phyloP scores from a whole-genome alignment of 2,888 invertebrate species.

The Crioceris asparagi region DNA sequence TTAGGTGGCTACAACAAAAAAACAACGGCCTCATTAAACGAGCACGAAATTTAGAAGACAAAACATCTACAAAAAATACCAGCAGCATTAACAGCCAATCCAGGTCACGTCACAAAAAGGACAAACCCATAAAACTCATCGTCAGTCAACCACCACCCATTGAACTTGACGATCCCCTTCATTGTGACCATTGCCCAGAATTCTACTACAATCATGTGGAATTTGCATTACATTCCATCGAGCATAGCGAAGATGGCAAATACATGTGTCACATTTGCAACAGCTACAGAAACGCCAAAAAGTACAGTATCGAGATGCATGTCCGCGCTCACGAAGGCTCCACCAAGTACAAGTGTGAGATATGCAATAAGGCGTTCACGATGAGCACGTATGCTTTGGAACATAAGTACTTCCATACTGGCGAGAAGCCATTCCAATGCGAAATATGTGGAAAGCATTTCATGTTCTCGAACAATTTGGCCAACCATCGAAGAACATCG shows the following conservation, averaged over 20 bases:
- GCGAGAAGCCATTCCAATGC: constrained; percentile 42
- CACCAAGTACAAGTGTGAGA: constrained; percentile 34
- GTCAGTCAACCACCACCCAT: constrained; percentile 21
- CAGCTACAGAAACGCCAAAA: constrained; percentile 28
- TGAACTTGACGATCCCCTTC: constrained; percentile 34
- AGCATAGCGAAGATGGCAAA: constrained; percentile 26
- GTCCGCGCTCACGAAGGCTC: constrained; percentile 38
- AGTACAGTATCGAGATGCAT: constrained; percentile 36
- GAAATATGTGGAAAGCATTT: constrained; percentile 44
- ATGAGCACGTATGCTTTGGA: constrained; percentile 30
- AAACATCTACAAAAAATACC: constrained; percentile 10
- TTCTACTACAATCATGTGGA: constrained; percentile 38
- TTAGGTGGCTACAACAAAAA: no score
- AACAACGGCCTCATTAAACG: no score
- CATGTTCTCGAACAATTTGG: constrained; percentile 41
- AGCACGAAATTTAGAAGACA: constrained; percentile 8
- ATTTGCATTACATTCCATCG: constrained; percentile 29
- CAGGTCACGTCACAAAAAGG: constrained; percentile 12
- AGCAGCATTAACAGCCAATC: no score
- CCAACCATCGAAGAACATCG: constrained; percentile 38
- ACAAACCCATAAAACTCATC: constrained; percentile 14
- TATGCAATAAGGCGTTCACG: constrained; percentile 31
- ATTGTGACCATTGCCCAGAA: constrained; percentile 45
- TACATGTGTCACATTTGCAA: constrained; percentile 31
- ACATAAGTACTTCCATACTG: constrained; percentile 32